These are phyloP conservation scores for Ostrea edulis DNA, from an alignment of 1,140 invertebrate species.

Conservation along the genomic window DNA sequence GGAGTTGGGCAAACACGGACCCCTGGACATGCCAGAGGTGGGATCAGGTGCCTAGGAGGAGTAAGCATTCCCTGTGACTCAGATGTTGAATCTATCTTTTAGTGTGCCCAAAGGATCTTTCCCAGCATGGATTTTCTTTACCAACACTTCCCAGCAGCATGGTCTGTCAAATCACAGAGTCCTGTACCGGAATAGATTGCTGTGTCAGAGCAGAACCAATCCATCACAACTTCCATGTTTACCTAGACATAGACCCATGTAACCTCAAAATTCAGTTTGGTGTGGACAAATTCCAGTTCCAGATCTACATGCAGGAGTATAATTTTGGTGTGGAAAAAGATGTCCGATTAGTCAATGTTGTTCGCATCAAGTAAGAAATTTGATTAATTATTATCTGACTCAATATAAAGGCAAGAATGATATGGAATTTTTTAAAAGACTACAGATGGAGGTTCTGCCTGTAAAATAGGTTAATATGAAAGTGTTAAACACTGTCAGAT, in stretches of 20 bases:
- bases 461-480: no score
- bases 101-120: background rate
- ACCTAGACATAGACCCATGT: conserved; percentile 39
- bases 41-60: background rate
- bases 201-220: conserved; percentile 16
- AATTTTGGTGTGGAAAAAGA: conserved; percentile 1
- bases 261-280: conserved; percentile 32
- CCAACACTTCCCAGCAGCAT: conserved; percentile 27
- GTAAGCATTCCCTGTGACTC: background rate
- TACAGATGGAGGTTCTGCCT: no score
- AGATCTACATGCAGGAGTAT: conserved; percentile 20
- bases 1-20: no score
- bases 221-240: conserved; percentile 37
- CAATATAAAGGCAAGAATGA: background rate
- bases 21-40: no score
- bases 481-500: no score
- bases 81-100: background rate
- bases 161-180: conserved; percentile 33
- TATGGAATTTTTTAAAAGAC: background rate
- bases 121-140: background rate
- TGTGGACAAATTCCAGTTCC: conserved; percentile 45
- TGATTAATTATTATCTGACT: background rate
- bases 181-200: conserved; percentile 38
- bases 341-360: conserved; percentile 38
- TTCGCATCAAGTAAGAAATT: conserved; percentile 40